Evolutionary conservation across 2,797 vertebrate species (phyloP).

Genomic region (Neoniphon sammara): DNA sequence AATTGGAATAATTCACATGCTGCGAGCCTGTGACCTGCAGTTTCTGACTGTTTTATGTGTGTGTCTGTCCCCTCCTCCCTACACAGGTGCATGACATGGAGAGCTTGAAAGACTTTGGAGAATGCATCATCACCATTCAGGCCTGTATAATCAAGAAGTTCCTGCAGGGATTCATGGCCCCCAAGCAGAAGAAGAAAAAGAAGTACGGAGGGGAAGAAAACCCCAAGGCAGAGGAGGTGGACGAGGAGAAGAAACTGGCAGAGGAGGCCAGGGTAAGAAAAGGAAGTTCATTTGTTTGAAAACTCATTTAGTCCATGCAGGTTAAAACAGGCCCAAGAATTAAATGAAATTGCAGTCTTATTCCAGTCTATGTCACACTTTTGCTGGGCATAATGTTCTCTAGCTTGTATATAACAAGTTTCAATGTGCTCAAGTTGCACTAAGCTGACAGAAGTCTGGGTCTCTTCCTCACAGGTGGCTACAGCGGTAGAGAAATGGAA

Average conservation of each 20-base stretch:
- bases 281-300: neutral
- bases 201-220: constrained; percentile 87
- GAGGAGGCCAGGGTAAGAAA: constrained; percentile 93
- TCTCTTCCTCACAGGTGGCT: constrained; percentile 86
- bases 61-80: constrained; percentile 1
- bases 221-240: constrained; percentile 90
- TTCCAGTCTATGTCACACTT: no score
- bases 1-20: no score
- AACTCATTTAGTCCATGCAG: no score
- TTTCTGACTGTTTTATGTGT: neutral
- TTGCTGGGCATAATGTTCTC: neutral
- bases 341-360: no score
- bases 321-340: no score
- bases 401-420: neutral
- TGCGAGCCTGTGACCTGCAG: neutral
- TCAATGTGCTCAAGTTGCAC: neutral
- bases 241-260: constrained; percentile 96
- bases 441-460: neutral
- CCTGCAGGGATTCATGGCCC: constrained; percentile 98
- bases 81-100: constrained; percentile 88
- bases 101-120: constrained; percentile 93
- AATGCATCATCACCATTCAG: constrained; percentile 93
- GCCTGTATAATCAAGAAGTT: constrained; percentile 98
- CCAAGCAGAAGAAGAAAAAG: constrained; percentile 95
- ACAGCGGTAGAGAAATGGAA: constrained; percentile 97